phyloP scores from a whole-genome alignment of 1,140 invertebrate species.

The Leptonema lineaticorne region DNA sequence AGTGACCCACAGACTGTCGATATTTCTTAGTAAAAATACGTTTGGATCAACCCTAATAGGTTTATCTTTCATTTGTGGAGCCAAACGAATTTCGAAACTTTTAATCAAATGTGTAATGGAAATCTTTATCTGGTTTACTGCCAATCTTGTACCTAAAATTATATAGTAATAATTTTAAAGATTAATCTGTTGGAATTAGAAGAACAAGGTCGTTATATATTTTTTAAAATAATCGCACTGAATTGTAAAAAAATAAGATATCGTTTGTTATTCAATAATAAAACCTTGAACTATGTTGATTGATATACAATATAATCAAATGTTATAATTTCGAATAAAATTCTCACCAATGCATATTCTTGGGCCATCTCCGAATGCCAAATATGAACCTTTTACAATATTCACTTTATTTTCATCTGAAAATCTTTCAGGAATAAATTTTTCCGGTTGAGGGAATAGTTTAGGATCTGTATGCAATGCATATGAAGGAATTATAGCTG shows the following conservation, averaged over 20 bases:
- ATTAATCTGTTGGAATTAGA: no score
- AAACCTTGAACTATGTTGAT: no score
- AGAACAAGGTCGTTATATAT: no score
- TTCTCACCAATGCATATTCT: conserved; percentile 50
- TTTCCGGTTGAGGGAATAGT: conserved; percentile 60
- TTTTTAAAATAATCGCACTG: no score
- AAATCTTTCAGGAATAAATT: conserved; percentile 65
- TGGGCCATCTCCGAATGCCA: conserved; percentile 60
- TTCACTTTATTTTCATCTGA: conserved; percentile 43
- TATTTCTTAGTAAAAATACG: not conserved
- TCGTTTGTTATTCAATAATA: no score
- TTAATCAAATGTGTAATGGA: not conserved
- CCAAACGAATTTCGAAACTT: conserved; percentile 14
- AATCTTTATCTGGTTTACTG: conserved; percentile 8
- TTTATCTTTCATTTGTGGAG: conserved; percentile 7
- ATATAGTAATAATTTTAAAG: not conserved
- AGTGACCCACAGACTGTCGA: conserved; percentile 15
- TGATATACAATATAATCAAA: not conserved
- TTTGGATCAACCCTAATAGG: conserved; percentile 7
- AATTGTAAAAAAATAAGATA: no score
- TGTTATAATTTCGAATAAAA: no score
- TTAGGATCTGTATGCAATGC: conserved; percentile 48
- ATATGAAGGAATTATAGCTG: conserved; percentile 41
- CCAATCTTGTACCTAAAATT: conserved; percentile 10
- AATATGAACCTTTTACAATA: conserved; percentile 49